Percentiles rank a stretch among this genome's conserved stretches.
Evolutionary conservation across 2,888 invertebrate genomes (phyloP).

Genomic region (Mechanitis messenoides): DNA sequence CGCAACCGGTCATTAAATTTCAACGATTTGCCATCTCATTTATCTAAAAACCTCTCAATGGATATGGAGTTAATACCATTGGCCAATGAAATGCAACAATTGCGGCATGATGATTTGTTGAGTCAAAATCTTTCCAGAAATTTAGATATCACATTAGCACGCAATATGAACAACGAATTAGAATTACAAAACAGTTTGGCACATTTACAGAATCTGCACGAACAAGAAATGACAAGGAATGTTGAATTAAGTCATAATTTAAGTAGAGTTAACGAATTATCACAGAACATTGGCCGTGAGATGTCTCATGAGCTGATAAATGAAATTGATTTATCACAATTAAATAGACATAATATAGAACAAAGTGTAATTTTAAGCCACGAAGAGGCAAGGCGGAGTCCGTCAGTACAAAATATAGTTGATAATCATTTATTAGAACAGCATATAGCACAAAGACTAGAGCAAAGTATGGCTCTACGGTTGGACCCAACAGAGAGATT

Average conservation of each 20-base stretch:
- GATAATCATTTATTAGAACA: slow-evolving; percentile 39
- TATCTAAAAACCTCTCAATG: slow-evolving; percentile 43
- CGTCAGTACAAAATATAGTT: slow-evolving; percentile 25
- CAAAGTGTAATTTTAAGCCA: slow-evolving; percentile 31
- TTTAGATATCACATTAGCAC: slow-evolving; percentile 40
- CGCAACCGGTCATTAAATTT: slow-evolving; percentile 51
- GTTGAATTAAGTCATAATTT: slow-evolving; percentile 41
- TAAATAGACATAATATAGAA: slow-evolving; percentile 47
- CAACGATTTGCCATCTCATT: slow-evolving; percentile 58
- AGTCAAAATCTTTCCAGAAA: slow-evolving; percentile 40
- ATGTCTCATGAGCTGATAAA: slow-evolving; percentile 48
- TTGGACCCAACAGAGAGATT: slow-evolving; percentile 34
- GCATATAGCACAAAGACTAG: slow-evolving; percentile 37
- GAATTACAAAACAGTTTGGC: slow-evolving; percentile 49
- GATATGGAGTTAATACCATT: slow-evolving; percentile 53
- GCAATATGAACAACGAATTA: slow-evolving; percentile 39
- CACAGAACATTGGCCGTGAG: slow-evolving; percentile 32
- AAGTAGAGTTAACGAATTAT: slow-evolving; percentile 25
- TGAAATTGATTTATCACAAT: slow-evolving; percentile 31
- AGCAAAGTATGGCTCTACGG: slow-evolving; percentile 34
- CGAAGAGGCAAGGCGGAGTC: slow-evolving; percentile 31
- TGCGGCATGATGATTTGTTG: slow-evolving; percentile 39
- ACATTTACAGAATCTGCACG: slow-evolving; percentile 50
- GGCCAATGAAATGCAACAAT: slow-evolving; percentile 46
- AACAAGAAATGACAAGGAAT: slow-evolving; percentile 43